Evolutionary conservation across 2,113 vertebrate genomes (phyloP).

Genomic region (Eublepharis macularius): DNA sequence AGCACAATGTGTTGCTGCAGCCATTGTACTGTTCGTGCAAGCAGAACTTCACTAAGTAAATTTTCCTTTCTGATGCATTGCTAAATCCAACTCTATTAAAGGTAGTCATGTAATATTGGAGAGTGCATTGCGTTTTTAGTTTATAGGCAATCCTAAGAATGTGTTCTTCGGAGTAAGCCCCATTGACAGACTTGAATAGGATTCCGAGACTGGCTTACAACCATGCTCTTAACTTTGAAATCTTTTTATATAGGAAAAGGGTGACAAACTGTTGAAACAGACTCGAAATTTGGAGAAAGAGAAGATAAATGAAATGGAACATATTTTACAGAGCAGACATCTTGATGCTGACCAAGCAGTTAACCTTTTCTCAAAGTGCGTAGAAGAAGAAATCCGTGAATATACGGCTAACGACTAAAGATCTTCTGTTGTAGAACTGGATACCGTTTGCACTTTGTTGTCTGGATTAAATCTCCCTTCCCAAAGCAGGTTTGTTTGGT

Average conservation of each 20-base stretch:
- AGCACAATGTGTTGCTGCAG: no score
- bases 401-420: constrained; percentile 74
- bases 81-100: neutral
- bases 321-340: constrained; percentile 73
- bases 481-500: constrained; percentile 14
- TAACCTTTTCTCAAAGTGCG: constrained; percentile 80
- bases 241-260: constrained; percentile 76
- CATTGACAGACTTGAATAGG: no score
- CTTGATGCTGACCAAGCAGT: constrained; percentile 71
- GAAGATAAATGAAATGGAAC: constrained; percentile 82
- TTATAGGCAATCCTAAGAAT: no score
- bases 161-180: no score
- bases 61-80: neutral
- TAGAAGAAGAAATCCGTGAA: constrained; percentile 81
- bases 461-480: neutral
- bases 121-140: neutral
- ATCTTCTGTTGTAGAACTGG: constrained; percentile 14
- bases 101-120: neutral
- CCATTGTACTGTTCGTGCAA: no score
- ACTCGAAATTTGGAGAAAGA: constrained; percentile 84
- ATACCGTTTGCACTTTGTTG: neutral
- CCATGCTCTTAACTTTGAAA: constrained; percentile 39
- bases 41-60: no score
- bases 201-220: no score
- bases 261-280: constrained; percentile 74